phyloP scores from a whole-genome alignment of 2,888 invertebrate genomes.

The Leptarthrus brevirostris region DNA sequence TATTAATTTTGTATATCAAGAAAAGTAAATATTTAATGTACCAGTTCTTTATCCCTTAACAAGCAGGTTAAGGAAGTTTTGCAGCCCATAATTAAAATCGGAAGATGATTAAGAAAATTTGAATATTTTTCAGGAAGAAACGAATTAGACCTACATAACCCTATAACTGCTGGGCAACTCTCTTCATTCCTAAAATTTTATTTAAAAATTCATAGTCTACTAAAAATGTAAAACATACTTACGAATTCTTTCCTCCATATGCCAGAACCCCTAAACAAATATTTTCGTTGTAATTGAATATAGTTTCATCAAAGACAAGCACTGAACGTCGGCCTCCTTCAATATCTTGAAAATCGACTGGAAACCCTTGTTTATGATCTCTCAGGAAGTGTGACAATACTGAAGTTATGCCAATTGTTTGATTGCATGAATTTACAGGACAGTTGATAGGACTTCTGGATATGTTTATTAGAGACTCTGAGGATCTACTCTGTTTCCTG shows the following conservation, averaged over 20 bases:
- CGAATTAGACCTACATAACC: slow-evolving; percentile 59
- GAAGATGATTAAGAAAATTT: slow-evolving; percentile 58
- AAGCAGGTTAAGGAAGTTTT: slow-evolving; percentile 57
- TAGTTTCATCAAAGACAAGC: slow-evolving; percentile 57
- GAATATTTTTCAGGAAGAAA: slow-evolving; percentile 58
- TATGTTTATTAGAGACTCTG: slow-evolving; percentile 56
- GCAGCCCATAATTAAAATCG: slow-evolving; percentile 60
- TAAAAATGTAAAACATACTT: slow-evolving; percentile 3
- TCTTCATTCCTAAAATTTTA: slow-evolving; percentile 37
- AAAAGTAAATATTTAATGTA: no score
- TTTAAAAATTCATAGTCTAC: neutral
- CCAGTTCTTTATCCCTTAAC: slow-evolving; percentile 55
- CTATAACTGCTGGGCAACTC: slow-evolving; percentile 57
- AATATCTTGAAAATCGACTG: slow-evolving; percentile 56
- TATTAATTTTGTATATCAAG: neutral
- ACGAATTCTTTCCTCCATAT: slow-evolving; percentile 57
- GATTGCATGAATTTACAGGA: slow-evolving; percentile 58
- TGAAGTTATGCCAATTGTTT: slow-evolving; percentile 58
- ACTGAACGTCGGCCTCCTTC: slow-evolving; percentile 56
- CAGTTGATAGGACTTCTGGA: slow-evolving; percentile 59
- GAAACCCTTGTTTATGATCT: slow-evolving; percentile 56
- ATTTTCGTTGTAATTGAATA: slow-evolving; percentile 57
- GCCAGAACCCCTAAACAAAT: slow-evolving; percentile 59
- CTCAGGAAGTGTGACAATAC: slow-evolving; percentile 59
- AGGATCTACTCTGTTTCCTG: slow-evolving; percentile 44